Conservation (phyloP, 2,888 invertebrate genomes). For the Nasonovia ribisnigri region DNA sequence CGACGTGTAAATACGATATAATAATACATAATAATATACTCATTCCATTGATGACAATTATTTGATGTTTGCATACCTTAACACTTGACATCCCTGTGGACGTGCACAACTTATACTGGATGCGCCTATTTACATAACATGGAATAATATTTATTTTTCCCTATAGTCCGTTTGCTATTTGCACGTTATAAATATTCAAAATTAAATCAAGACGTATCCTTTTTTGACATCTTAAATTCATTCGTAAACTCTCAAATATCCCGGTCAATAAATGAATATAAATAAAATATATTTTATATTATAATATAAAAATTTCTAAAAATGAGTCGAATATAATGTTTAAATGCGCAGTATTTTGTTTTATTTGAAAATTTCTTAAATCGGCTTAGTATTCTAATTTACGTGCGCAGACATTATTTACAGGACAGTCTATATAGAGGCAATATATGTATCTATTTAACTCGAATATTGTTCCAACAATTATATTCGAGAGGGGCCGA, state of each 20-base stretch:
- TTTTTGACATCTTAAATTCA: neutral
- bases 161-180: neutral
- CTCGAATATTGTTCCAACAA: neutral
- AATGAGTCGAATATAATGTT: neutral
- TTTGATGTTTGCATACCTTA: neutral
- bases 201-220: neutral
- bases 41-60: neutral
- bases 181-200: neutral
- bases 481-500: neutral
- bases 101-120: neutral
- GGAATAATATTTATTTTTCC: neutral
- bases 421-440: neutral
- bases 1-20: neutral
- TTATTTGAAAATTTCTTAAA: neutral
- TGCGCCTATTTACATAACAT: neutral
- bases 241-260: neutral
- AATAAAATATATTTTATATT: neutral
- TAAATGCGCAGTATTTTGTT: neutral
- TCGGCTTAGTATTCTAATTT: neutral
- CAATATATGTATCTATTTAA: neutral
- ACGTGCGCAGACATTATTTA: neutral
- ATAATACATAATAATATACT: neutral
- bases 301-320: neutral
- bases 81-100: neutral
- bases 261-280: neutral